Conservation (phyloP, 2,113 vertebrate genomes). For the Odobenus rosmarus region DNA sequence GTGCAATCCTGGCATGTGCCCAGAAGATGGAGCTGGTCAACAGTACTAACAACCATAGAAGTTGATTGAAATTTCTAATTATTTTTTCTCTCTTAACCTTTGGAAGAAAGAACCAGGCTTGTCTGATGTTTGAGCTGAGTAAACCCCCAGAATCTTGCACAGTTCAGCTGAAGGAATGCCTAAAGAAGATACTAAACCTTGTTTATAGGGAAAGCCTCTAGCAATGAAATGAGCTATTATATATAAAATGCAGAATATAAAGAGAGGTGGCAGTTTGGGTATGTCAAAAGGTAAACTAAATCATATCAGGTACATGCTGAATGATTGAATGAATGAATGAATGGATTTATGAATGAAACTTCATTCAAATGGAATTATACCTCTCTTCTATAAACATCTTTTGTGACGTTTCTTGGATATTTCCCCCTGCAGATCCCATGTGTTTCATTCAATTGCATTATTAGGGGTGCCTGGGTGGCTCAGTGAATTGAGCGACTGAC, state of each 20-base stretch:
- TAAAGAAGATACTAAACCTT: not conserved
- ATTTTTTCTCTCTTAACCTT: not conserved
- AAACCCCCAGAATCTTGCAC: not conserved
- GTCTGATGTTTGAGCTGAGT: not conserved
- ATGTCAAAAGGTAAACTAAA: not conserved
- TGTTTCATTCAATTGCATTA: slow-evolving; percentile 7
- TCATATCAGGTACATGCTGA: not conserved
- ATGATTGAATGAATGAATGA: not conserved
- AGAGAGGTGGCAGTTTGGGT: not conserved
- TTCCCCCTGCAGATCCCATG: not conserved
- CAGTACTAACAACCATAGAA: not conserved
- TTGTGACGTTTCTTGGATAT: not conserved
- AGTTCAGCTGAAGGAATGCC: not conserved
- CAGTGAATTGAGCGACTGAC: not conserved
- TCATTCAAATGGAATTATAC: not conserved
- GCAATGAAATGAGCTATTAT: not conserved
- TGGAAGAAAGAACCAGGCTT: not conserved
- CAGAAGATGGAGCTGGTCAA: slow-evolving; percentile 18
- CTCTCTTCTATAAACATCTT: not conserved
- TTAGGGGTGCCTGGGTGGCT: not conserved
- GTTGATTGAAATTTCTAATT: not conserved
- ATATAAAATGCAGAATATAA: not conserved
- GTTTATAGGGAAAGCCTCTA: not conserved
- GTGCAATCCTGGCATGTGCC: not conserved
- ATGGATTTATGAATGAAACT: not conserved